These are phyloP conservation scores for Polia nebulosa DNA, from an alignment of 2,888 invertebrate species.

Conservation along the genomic window DNA sequence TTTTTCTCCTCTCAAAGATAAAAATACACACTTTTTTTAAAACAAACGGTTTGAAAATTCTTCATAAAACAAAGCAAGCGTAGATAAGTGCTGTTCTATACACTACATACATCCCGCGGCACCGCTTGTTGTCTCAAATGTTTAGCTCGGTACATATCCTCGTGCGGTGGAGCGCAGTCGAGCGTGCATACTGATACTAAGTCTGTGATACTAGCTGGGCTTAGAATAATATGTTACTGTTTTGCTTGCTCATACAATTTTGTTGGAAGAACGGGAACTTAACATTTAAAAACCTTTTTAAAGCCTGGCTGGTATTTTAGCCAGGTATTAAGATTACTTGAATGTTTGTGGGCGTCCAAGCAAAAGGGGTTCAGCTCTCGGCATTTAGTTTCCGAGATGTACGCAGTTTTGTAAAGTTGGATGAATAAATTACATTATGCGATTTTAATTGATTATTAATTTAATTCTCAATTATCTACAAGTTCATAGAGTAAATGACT, in stretches of 20 bases:
- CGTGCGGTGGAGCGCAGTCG: background rate
- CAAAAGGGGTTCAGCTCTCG: no score
- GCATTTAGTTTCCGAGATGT: no score
- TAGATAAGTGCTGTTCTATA: conserved; percentile 15
- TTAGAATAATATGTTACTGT: background rate
- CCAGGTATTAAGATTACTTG: no score
- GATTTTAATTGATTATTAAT: no score
- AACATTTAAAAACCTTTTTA: no score
- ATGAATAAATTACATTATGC: no score
- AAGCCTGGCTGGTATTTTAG: background rate
- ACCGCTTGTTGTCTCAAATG: conserved; percentile 6
- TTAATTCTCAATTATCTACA: no score
- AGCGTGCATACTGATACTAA: conserved; percentile 28
- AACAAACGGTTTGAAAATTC: conserved; percentile 26
- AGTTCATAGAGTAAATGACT: no score
- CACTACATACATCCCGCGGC: conserved; percentile 1
- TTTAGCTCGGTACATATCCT: conserved; percentile 6
- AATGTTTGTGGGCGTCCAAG: no score
- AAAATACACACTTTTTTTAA: background rate
- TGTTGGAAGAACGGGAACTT: background rate
- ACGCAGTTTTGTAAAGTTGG: no score
- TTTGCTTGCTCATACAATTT: background rate
- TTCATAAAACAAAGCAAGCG: conserved; percentile 4
- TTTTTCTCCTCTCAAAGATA: no score
- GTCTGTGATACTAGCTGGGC: background rate